Evolutionary conservation across 2,888 invertebrate genomes (phyloP), one percentile per base, ranked within the genome.

Genomic region (Sminthurides aquaticus): DNA sequence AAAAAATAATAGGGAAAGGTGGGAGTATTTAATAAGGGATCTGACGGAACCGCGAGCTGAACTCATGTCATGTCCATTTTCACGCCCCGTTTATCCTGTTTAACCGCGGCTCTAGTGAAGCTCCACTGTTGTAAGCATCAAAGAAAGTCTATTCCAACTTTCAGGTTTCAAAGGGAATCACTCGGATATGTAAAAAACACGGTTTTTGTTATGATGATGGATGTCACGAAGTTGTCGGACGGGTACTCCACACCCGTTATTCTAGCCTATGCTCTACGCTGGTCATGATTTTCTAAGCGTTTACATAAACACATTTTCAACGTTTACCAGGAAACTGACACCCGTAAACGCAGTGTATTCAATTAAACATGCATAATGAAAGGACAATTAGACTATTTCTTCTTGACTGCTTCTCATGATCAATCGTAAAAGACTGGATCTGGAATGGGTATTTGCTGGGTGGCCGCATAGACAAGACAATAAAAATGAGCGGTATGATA

Each of bases 221-320:
- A 49, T 49, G 22, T 60, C 60, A 60, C 60, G 60, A 60, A 60
- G 49, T 60, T 60, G 60, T 29, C 58, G 11, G 58, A 58, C 58
- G 22, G 58, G 34, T 18, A 34, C 43, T 20, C 18, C 20, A 25
- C 43, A 20, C 58, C 43, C 43, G 43, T 34, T 34, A 34, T 5
- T 15, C 43, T 34, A 34, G 15, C 5, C 43, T 15, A 15, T 15
- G 15, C 43, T 11, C 8, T 34, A 34, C 15, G 43, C 43, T 11
- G 15, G 15, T 11, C 43, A 11, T 15, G 8, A 15, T 15, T 11
- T 5, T 34, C 8, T 15, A 11, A 5, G 15, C 5, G 15, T 34
- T 34, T 15, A 5, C 43, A 5, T 34, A 5, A 34, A 34, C 43
- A 11, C 43, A 34, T 15, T 34, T 34, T 34, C 43, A 34, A 34